These are phyloP conservation scores for Penelope pileata DNA, from an alignment of 2,113 vertebrate genomes.

Conservation along the genomic window DNA sequence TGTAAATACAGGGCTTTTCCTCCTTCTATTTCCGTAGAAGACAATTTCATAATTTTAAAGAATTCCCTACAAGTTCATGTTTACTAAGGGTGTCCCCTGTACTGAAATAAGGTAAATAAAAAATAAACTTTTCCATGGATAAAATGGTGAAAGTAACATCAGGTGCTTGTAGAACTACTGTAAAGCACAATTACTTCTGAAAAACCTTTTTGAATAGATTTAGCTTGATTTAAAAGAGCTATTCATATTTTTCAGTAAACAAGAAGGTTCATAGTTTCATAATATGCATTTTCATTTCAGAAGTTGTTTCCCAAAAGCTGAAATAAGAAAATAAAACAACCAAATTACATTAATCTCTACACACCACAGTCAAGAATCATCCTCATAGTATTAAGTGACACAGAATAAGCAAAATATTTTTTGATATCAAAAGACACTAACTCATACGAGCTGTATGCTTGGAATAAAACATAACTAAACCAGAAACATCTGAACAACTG, in stretches of 20 bases:
- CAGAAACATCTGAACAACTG: not conserved
- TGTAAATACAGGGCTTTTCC: too few species aligned
- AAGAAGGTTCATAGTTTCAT: not conserved
- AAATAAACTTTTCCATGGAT: not conserved
- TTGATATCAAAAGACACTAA: not conserved
- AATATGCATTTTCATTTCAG: not conserved
- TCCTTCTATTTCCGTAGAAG: too few species aligned
- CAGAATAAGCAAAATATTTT: not conserved
- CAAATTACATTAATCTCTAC: not conserved
- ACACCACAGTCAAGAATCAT: not conserved
- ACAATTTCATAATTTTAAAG: too few species aligned
- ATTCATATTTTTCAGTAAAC: not conserved
- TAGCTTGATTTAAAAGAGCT: not conserved
- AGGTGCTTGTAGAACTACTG: not conserved
- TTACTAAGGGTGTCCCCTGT: too few species aligned
- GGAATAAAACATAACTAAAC: not conserved
- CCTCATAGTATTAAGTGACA: not conserved
- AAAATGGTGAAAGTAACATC: not conserved
- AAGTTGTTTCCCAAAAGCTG: not conserved
- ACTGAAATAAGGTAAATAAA: not conserved
- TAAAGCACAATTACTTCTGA: not conserved
- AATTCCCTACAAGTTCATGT: too few species aligned
- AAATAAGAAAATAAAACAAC: not conserved
- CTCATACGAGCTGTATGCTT: not conserved
- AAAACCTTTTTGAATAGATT: not conserved